Conservation (phyloP, 2,888 invertebrate genomes). For the Lycia hirtaria region DNA sequence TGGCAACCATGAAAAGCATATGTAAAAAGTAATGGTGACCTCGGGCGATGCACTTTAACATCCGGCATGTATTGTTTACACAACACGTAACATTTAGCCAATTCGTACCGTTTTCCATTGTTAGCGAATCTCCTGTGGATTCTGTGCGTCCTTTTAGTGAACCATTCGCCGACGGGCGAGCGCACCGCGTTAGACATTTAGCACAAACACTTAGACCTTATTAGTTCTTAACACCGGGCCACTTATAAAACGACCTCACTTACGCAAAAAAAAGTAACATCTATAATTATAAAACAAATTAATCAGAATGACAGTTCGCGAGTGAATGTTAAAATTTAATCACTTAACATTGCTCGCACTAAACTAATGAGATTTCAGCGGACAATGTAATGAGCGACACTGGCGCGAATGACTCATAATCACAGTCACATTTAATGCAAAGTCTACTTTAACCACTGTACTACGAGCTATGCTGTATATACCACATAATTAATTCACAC, state of each 20-base stretch:
- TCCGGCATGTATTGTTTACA: slow-evolving; percentile 45
- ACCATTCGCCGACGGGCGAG: slow-evolving; percentile 75
- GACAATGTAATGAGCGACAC: slow-evolving; percentile 77
- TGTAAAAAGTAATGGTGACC: slow-evolving; percentile 31
- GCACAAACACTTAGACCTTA: slow-evolving; percentile 50
- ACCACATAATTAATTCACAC: slow-evolving; percentile 23
- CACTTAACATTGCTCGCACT: slow-evolving; percentile 80
- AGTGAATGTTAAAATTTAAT: slow-evolving; percentile 77
- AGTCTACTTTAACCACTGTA: slow-evolving; percentile 59
- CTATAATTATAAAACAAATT: slow-evolving; percentile 67
- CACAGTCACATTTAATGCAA: slow-evolving; percentile 69
- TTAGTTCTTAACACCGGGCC: slow-evolving; percentile 57
- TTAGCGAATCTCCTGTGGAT: slow-evolving; percentile 71
- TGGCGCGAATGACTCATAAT: slow-evolving; percentile 75
- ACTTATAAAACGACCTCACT: slow-evolving; percentile 68
- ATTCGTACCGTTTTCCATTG: slow-evolving; percentile 78
- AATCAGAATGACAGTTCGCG: slow-evolving; percentile 62
- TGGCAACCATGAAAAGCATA: no score
- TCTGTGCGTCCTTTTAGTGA: slow-evolving; percentile 71
- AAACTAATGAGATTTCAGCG: slow-evolving; percentile 81
- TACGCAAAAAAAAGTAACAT: slow-evolving; percentile 58
- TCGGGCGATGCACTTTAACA: slow-evolving; percentile 45
- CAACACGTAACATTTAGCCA: slow-evolving; percentile 45
- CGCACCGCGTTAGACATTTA: slow-evolving; percentile 74
- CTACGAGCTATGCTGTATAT: slow-evolving; percentile 47